These are phyloP conservation scores for Sebastes paucispinis DNA, from an alignment of 2,797 vertebrate species.

Conservation along the genomic window DNA sequence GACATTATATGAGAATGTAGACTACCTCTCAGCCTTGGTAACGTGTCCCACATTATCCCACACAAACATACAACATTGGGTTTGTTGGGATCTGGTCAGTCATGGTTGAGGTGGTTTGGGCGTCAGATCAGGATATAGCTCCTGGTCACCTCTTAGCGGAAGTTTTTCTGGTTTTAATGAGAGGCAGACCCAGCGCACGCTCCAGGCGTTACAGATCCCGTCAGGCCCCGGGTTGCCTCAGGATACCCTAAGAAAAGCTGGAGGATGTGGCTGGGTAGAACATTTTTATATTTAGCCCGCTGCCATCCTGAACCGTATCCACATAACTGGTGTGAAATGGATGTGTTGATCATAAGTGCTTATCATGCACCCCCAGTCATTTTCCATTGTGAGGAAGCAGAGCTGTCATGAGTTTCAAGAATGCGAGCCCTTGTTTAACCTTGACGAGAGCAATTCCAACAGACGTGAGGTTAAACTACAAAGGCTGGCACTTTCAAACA, in stretches of 20 bases:
- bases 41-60: too few relatives aligned
- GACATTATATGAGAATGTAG: too few relatives aligned
- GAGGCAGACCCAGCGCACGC: too few relatives aligned
- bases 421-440: slow-evolving; percentile 22
- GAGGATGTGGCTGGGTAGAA: not conserved
- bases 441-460: slow-evolving; percentile 5
- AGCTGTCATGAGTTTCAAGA: not conserved
- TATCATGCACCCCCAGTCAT: slow-evolving; percentile 23
- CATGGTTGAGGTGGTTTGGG: too few relatives aligned
- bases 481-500: slow-evolving; percentile 43
- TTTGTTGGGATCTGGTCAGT: too few relatives aligned
- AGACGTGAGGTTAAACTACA: slow-evolving; percentile 32
- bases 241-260: not conserved
- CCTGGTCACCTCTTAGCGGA: not conserved
- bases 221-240: not conserved
- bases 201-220: not conserved
- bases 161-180: not conserved
- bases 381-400: slow-evolving; percentile 26
- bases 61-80: too few relatives aligned
- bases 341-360: not conserved
- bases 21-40: too few relatives aligned
- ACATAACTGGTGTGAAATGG: not conserved
- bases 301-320: not conserved
- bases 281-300: not conserved
- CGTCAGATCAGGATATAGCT: not conserved